phyloP scores from a whole-genome alignment of 2,888 invertebrate species.

The Philaethria dido region DNA sequence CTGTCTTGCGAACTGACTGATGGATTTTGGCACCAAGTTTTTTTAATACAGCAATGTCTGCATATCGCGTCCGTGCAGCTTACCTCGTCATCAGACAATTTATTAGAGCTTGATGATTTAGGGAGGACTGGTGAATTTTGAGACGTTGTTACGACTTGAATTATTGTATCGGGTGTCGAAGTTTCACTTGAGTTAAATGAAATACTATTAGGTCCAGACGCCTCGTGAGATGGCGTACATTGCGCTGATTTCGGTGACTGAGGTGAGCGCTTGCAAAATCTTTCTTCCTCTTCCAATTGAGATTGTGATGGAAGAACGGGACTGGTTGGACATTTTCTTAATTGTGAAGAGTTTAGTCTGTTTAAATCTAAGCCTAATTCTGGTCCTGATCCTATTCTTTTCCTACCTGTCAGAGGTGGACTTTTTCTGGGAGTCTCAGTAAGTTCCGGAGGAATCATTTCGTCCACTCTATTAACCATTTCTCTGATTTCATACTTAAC shows the following conservation, averaged over 20 bases:
- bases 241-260: constrained; percentile 75
- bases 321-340: constrained; percentile 78
- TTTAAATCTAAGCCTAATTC: constrained; percentile 73
- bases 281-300: constrained; percentile 69
- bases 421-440: constrained; percentile 65
- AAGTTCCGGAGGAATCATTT: constrained; percentile 84
- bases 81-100: constrained; percentile 84
- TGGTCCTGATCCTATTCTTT: constrained; percentile 74
- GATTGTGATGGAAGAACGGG: constrained; percentile 67
- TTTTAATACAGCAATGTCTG: constrained; percentile 79
- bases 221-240: constrained; percentile 73
- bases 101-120: constrained; percentile 82
- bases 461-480: constrained; percentile 89
- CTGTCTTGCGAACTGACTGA: constrained; percentile 91
- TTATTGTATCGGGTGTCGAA: constrained; percentile 80
- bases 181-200: constrained; percentile 82
- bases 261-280: constrained; percentile 62
- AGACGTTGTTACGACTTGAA: constrained; percentile 72
- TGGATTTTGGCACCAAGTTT: constrained; percentile 86
- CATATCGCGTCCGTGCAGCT: constrained; percentile 72
- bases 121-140: constrained; percentile 73
- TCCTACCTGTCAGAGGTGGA: constrained; percentile 72
- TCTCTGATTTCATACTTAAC: constrained; percentile 90
- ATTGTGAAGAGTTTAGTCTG: constrained; percentile 52
- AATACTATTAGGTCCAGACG: constrained; percentile 74